These are phyloP conservation scores for Leptopilina myrica DNA, from an alignment of 2,888 invertebrate species.

Conservation along the genomic window DNA sequence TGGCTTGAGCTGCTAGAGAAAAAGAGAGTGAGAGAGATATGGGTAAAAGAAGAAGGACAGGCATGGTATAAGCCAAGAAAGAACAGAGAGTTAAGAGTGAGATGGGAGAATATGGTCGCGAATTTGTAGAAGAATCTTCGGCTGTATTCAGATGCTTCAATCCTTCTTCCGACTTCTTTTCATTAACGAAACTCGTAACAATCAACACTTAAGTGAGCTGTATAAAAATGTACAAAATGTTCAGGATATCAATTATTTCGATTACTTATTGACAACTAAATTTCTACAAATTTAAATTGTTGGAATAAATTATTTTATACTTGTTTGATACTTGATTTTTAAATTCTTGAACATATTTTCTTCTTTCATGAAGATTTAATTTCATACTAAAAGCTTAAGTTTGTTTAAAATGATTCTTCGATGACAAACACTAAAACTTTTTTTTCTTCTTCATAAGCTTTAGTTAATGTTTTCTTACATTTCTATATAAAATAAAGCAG, in stretches of 20 bases:
- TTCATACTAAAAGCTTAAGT: background rate
- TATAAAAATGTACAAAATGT: too few relatives aligned
- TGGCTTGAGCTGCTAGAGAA: conserved; percentile 50
- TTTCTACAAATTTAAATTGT: too few relatives aligned
- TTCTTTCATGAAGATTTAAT: too few relatives aligned
- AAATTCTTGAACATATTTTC: too few relatives aligned
- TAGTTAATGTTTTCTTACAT: background rate
- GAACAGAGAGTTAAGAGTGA: conserved; percentile 41
- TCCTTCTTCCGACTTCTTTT: conserved; percentile 36
- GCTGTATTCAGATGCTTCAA: conserved; percentile 53
- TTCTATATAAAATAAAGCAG: background rate
- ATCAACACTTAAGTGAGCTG: too few relatives aligned
- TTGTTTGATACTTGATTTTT: too few relatives aligned
- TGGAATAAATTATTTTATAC: too few relatives aligned
- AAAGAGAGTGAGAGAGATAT: conserved; percentile 50
- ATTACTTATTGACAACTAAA: too few relatives aligned
- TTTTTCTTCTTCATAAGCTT: background rate
- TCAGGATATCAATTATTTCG: too few relatives aligned
- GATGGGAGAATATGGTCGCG: conserved; percentile 48
- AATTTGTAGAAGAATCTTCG: conserved; percentile 34
- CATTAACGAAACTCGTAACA: background rate
- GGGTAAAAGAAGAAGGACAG: conserved; percentile 47
- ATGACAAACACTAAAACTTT: background rate
- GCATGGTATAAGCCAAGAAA: background rate
- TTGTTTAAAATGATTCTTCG: background rate